Percentiles rank a stretch among this genome's conserved stretches.
Evolutionary conservation across 2,888 invertebrate species (phyloP).

Genomic region (Marasmarcha lunaedactyla): DNA sequence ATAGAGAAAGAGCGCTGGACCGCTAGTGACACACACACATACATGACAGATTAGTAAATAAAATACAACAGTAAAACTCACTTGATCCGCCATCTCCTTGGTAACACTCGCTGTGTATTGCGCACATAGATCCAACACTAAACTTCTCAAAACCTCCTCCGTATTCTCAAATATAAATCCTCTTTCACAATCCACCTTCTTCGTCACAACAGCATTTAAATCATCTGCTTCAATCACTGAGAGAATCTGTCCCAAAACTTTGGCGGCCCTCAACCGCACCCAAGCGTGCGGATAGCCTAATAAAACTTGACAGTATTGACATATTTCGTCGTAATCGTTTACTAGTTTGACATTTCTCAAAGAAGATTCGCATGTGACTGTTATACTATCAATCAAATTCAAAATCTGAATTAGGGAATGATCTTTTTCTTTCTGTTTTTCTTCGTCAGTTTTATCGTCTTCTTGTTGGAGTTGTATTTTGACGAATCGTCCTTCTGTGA

Average conservation of each 20-base stretch:
- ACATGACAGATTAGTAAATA: too few relatives aligned
- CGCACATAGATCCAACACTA: conserved; percentile 80
- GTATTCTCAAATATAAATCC: conserved; percentile 75
- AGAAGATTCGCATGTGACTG: conserved; percentile 71
- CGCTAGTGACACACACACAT: too few relatives aligned
- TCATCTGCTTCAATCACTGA: conserved; percentile 72
- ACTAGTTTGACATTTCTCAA: conserved; percentile 59
- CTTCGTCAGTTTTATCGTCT: conserved; percentile 56
- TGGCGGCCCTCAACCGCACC: conserved; percentile 84
- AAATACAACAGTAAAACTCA: conserved; percentile 20
- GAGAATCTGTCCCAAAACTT: conserved; percentile 81
- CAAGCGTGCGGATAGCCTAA: conserved; percentile 87
- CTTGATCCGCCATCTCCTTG: conserved; percentile 81
- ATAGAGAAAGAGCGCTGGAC: too few relatives aligned
- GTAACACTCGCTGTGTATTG: conserved; percentile 78
- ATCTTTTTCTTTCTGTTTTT: conserved; percentile 74
- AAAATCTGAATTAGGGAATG: conserved; percentile 82
- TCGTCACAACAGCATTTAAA: conserved; percentile 59
- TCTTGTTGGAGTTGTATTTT: conserved; percentile 54
- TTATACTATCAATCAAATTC: conserved; percentile 77
- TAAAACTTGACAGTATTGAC: conserved; percentile 76
- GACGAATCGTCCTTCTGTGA: conserved; percentile 72
- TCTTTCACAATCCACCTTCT: conserved; percentile 40
- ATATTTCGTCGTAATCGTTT: conserved; percentile 67
- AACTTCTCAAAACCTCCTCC: conserved; percentile 70